phyloP scores from a whole-genome alignment of 2,888 invertebrate species.

The Suillia variegata region DNA sequence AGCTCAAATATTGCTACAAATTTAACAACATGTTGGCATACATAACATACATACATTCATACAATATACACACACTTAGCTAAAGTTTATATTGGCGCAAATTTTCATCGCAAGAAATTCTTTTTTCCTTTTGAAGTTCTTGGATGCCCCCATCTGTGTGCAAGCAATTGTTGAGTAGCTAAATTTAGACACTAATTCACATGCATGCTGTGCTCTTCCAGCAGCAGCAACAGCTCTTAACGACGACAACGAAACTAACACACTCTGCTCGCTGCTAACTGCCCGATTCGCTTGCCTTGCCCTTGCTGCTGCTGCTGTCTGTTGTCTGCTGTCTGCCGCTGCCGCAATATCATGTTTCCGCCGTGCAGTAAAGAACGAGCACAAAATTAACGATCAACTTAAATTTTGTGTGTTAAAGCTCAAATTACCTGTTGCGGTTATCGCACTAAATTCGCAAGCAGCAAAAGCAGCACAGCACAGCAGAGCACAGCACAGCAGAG shows the following conservation, averaged over 20 bases:
- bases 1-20: no score
- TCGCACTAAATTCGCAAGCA: slow-evolving; percentile 7
- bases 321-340: not conserved
- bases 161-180: slow-evolving; percentile 36
- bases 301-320: slow-evolving; percentile 2
- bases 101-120: no score
- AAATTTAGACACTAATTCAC: slow-evolving; percentile 47
- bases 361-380: slow-evolving; percentile 13
- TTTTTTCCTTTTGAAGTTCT: not conserved
- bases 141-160: slow-evolving; percentile 16
- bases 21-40: no score
- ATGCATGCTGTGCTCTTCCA: slow-evolving; percentile 32
- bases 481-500: no score
- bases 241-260: not conserved
- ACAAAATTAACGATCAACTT: slow-evolving; percentile 27
- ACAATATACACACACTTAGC: no score
- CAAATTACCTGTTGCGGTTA: slow-evolving; percentile 31
- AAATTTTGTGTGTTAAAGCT: slow-evolving; percentile 27
- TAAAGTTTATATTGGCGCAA: no score
- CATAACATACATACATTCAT: no score
- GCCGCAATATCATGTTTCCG: slow-evolving; percentile 22
- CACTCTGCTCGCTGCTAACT: not conserved
- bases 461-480: no score
- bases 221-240: not conserved
- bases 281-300: slow-evolving; percentile 22